Base-by-base conservation (phyloP, 1,140 invertebrate species). In the Cydia fagiglandana region DNA sequence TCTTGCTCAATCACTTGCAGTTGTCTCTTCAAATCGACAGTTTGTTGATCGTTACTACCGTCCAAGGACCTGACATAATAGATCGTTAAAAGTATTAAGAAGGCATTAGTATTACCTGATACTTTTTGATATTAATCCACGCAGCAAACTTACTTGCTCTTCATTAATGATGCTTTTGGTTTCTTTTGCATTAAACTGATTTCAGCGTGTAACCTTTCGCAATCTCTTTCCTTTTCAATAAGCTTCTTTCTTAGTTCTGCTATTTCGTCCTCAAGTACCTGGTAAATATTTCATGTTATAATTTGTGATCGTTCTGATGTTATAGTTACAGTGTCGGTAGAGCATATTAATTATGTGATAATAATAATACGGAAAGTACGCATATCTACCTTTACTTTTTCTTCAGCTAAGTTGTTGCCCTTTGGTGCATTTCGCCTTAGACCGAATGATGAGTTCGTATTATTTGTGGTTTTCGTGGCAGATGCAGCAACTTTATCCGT, bases 141-240 rank as follows among this genome's bases (percentile, higher is more conserved):
- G 74, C 30, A 24, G 4, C 13, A 47, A 30, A 93, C 93, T 90
- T 93, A 95, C 94, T 94, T 95, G 93, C 93, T 94, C 83, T 95
- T 95, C 61, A 93, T 93, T 81, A 94, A 88, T 45, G 93, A 93
- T 68, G 88, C 92, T 87, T 95, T 95, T 24, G 94, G 93, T 90
- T 95, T 94, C 87, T 95, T 95, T 80, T 95, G 94, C 17, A 94
- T 92, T 12, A 95, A 74, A 78, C 94, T 94, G 17, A 97, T 85
- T 91, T 97, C 96, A 2, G 95, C 94, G 79, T 96, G 94, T 61
- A 97, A 88, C 75, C 95, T 94, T 92, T 97, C 96, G 84, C 96
- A 95, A 81, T 97, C 96, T 83, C 96, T 93, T 87, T 98, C 97
- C 86, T 97, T 97, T 91, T 97, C 97, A 75, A 96, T 95, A 2